Percentiles rank a stretch among this genome's conserved stretches.
Conservation (phyloP, 2,113 vertebrate genomes). For the Opisthocomus hoazin region DNA sequence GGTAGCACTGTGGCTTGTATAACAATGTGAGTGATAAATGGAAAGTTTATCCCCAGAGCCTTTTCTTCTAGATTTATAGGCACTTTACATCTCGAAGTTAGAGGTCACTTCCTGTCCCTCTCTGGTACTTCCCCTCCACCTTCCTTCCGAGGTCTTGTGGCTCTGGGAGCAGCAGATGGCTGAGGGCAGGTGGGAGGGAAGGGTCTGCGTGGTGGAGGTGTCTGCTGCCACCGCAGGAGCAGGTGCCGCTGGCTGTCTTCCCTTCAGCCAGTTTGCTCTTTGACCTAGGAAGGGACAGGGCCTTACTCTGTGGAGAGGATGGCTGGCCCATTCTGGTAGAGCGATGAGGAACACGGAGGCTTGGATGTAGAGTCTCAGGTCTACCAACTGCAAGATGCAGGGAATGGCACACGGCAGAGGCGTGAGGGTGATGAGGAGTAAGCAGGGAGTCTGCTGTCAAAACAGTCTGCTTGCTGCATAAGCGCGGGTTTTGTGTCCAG, state of each 20-base stretch:
- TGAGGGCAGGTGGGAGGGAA: neutral
- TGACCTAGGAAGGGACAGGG: no score
- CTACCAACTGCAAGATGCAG: accelerated
- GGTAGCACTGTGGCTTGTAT: neutral
- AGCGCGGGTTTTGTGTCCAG: neutral
- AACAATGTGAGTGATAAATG: conserved; percentile 24
- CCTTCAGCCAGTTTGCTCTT: neutral
- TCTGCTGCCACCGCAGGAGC: neutral
- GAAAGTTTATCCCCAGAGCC: neutral
- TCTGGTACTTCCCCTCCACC: neutral
- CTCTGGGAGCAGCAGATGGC: neutral
- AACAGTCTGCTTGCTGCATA: neutral
- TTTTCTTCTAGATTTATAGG: neutral
- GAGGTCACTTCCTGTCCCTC: accelerated
- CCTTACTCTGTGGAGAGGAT: neutral
- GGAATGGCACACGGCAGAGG: accelerated
- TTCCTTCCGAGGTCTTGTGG: neutral
- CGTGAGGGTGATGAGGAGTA: neutral
- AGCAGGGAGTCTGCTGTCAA: accelerated
- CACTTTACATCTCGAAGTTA: neutral
- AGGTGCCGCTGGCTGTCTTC: neutral
- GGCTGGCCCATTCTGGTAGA: neutral
- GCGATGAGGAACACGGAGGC: accelerated
- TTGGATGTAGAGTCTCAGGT: neutral
- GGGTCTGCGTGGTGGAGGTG: accelerated